Percentiles rank a stretch among this genome's conserved stretches.
Evolutionary conservation across 1,140 invertebrate species (phyloP).

Genomic region (Drosophila kikkawai): DNA sequence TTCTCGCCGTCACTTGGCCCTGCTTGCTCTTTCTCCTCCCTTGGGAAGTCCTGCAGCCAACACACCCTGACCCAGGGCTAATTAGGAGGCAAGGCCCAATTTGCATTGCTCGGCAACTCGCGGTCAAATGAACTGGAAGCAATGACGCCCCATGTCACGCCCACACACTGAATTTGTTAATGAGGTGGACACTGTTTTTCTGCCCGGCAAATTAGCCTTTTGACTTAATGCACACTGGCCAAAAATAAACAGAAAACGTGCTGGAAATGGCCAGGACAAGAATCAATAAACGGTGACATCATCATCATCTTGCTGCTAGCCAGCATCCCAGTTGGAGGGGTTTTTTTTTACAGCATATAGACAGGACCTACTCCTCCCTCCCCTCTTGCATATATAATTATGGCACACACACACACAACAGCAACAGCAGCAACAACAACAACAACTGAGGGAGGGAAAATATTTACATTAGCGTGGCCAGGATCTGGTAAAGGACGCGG

Average conservation of each 20-base stretch:
- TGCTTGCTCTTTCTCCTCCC: background rate
- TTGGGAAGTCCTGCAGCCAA: background rate
- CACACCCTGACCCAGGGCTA: conserved; percentile 39
- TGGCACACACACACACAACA: conserved; percentile 45
- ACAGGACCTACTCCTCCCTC: conserved; percentile 15
- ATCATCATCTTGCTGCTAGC: conserved; percentile 26
- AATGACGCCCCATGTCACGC: conserved; percentile 53
- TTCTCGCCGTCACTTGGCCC: conserved; percentile 20
- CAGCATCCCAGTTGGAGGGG: conserved; percentile 29
- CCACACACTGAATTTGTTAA: conserved; percentile 66
- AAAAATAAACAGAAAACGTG: conserved; percentile 66
- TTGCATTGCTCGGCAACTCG: conserved; percentile 50
- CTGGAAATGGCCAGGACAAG: conserved; percentile 42
- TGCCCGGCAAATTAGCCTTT: conserved; percentile 57
- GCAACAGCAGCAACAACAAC: conserved; percentile 27
- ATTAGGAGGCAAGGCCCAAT: conserved; percentile 58
- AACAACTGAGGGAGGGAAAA: conserved; percentile 48
- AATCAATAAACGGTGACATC: conserved; percentile 82
- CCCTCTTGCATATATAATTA: conserved; percentile 76
- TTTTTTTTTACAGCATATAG: conserved; percentile 55
- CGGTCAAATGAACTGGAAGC: conserved; percentile 66
- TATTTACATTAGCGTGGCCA: conserved; percentile 80
- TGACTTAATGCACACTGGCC: conserved; percentile 48
- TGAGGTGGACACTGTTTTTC: conserved; percentile 38
- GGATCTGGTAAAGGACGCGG: conserved; percentile 20